Percentiles rank a stretch among this genome's conserved stretches.
Conservation (phyloP, 2,113 vertebrate species). For the Pelvicachromis taeniatus region DNA sequence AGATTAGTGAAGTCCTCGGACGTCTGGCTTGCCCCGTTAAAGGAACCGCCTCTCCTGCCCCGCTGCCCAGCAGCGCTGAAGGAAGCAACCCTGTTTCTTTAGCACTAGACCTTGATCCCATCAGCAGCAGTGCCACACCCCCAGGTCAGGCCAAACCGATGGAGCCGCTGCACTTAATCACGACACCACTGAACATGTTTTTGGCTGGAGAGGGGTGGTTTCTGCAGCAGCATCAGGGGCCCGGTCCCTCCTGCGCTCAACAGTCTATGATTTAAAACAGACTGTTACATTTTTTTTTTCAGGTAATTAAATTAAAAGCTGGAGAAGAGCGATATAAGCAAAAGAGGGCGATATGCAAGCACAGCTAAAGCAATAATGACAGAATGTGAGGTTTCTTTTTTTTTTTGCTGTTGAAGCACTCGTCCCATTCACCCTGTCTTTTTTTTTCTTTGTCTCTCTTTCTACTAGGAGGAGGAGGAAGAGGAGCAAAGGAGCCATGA, state of each 20-base stretch:
- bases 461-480: slow-evolving; percentile 64
- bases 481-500: slow-evolving; percentile 77
- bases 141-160: slow-evolving; percentile 26
- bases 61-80: slow-evolving; percentile 32
- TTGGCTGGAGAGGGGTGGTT: not conserved
- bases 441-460: not conserved
- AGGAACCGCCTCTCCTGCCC: not conserved
- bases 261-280: slow-evolving; percentile 35
- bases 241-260: not conserved
- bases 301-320: slow-evolving; percentile 50
- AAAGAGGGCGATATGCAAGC: not conserved
- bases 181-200: not conserved
- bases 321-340: not conserved
- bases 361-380: slow-evolving; percentile 6
- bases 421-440: not conserved
- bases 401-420: not conserved
- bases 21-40: slow-evolving; percentile 34
- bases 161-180: slow-evolving; percentile 39
- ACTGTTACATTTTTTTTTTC: not conserved
- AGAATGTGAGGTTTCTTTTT: not conserved
- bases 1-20: slow-evolving; percentile 56
- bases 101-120: slow-evolving; percentile 14
- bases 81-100: slow-evolving; percentile 6
- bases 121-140: not conserved
- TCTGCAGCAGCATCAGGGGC: not conserved